Conservation (phyloP, 2,888 invertebrate species). For the Ctena decussata region DNA sequence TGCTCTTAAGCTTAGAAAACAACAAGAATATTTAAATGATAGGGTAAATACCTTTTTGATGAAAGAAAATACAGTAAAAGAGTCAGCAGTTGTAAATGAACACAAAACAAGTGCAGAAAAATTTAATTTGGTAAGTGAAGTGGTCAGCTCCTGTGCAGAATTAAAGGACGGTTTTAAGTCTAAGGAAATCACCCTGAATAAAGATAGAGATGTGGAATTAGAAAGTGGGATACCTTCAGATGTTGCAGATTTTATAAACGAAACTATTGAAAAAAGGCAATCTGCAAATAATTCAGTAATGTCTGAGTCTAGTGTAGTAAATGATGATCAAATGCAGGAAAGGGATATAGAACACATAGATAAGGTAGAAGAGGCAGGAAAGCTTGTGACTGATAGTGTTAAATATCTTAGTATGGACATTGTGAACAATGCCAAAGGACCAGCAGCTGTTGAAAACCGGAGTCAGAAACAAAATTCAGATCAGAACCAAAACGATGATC, state of each 20-base stretch:
- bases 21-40: constrained; percentile 71
- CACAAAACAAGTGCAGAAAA: not conserved
- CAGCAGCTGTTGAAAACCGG: not conserved
- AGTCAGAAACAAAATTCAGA: not conserved
- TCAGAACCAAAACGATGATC: not conserved
- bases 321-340: constrained; percentile 10
- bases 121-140: not conserved
- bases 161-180: not conserved
- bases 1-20: constrained; percentile 70
- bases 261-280: constrained; percentile 59
- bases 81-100: not conserved
- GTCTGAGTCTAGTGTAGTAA: constrained; percentile 36
- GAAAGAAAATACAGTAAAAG: constrained; percentile 29
- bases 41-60: constrained; percentile 68
- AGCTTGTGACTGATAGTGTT: not conserved
- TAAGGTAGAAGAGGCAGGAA: not conserved
- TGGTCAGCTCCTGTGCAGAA: not conserved
- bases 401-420: not conserved
- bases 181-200: not conserved
- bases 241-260: constrained; percentile 81
- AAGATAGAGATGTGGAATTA: not conserved
- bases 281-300: constrained; percentile 31
- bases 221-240: constrained; percentile 75
- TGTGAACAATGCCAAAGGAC: not conserved
- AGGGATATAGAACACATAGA: not conserved